Evolutionary conservation across 2,797 vertebrate species (phyloP), one percentile per base, ranked within the genome.

Genomic region (Tapera naevia): DNA sequence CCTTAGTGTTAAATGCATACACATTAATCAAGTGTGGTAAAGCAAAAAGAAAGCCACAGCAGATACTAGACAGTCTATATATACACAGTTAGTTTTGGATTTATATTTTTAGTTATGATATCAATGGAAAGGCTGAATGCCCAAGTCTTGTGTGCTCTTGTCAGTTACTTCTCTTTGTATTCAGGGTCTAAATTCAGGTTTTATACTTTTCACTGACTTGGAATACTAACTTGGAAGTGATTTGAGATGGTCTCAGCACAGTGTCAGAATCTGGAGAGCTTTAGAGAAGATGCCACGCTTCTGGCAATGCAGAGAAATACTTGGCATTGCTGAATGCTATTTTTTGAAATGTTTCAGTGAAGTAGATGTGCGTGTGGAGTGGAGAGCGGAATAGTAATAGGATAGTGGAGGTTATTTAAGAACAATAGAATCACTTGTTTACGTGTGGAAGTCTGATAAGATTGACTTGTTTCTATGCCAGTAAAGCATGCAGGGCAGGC

Each of bases 181-280:
- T 25, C 56, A 45, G 61, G 1, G 61, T 88, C 57, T 37, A 54
- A 54, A 41, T 80, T 76, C 25, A 30, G 33, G 7, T 60, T 73
- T 86, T 50, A 6, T 37, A 17, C 27, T 30, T 37, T 5, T 69
- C 0, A 0, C 1, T 3, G 67, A n/a, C 43, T 72, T 57, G 43
- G 32, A 60, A 9, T 12, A 48, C 21, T 51, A 73, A 43, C 53
- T 43, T 30, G 12, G 41, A 60, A 70, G 37, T 84, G 51, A 45
- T 46, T 37, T 46, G 58, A 58, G 74, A 24, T 69, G n/a, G 15
- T 71, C 17, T 86, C 43, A 27, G 46, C 71, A 28, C n/a, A 53
- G 0, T 79, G 22, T 74, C 3, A 0, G 58, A 15, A 56, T n/a
- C 60, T 80, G 57, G 18, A 64, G 72, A 78, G 5, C 41, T 5